Evolutionary conservation across 2,113 vertebrate species (phyloP).

Genomic region (Marmota flaviventris): DNA sequence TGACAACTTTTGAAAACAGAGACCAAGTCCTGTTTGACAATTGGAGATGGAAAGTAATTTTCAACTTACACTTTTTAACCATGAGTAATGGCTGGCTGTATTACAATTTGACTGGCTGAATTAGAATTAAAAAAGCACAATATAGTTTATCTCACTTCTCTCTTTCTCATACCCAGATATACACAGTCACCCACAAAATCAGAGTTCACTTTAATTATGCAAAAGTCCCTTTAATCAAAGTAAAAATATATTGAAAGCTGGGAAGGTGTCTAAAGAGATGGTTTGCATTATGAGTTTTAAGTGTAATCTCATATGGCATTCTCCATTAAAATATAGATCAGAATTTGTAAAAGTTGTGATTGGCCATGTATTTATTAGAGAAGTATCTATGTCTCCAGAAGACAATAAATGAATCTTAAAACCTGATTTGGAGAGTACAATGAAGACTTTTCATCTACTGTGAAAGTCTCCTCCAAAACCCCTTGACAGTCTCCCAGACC

Average conservation of each 20-base stretch:
- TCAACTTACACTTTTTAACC: not conserved
- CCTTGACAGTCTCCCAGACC: not conserved
- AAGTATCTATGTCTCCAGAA: not conserved
- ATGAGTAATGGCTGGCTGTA: not conserved
- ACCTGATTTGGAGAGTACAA: not conserved
- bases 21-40: not conserved
- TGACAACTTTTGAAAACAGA: not conserved
- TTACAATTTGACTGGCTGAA: not conserved
- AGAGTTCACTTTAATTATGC: not conserved
- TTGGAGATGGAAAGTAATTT: not conserved
- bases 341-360: not conserved
- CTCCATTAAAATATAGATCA: not conserved
- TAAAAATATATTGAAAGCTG: not conserved
- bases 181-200: not conserved
- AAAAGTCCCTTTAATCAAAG: not conserved
- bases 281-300: not conserved
- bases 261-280: not conserved
- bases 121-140: not conserved
- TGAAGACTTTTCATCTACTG: not conserved
- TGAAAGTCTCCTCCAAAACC: not conserved
- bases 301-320: not conserved
- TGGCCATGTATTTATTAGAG: not conserved
- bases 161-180: not conserved
- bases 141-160: not conserved
- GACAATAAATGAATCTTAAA: not conserved